Evolutionary conservation across 2,888 invertebrate species (phyloP).

Genomic region (Drosophila anomelani): DNA sequence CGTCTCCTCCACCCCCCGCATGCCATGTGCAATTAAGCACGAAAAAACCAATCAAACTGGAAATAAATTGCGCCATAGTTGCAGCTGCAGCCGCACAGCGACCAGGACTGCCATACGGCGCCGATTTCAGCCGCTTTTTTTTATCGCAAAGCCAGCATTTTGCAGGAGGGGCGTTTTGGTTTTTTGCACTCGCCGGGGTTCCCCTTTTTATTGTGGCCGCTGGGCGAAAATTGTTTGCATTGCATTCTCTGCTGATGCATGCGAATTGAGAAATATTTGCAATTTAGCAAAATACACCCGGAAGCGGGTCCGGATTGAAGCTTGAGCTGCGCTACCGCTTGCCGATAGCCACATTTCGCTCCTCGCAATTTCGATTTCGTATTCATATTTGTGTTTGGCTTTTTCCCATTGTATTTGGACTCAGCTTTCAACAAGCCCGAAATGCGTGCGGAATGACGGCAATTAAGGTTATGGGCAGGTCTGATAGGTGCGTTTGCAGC

Average conservation of each 20-base stretch:
- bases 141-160: constrained; percentile 42
- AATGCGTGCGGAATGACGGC: constrained; percentile 74
- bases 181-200: constrained; percentile 21
- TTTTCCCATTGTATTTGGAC: constrained; percentile 41
- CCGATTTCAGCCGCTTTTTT: constrained; percentile 53
- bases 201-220: constrained; percentile 53
- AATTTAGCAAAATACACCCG: constrained; percentile 79
- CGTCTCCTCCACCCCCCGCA: constrained; percentile 16
- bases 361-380: constrained; percentile 31
- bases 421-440: constrained; percentile 31
- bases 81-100: constrained; percentile 42
- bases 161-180: constrained; percentile 6
- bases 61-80: constrained; percentile 70
- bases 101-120: constrained; percentile 55
- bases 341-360: constrained; percentile 19
- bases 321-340: constrained; percentile 20
- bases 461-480: constrained; percentile 56
- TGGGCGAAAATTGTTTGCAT: constrained; percentile 76
- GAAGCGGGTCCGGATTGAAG: constrained; percentile 62
- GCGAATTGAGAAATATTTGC: constrained; percentile 80
- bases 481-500: constrained; percentile 13
- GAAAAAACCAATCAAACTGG: constrained; percentile 71
- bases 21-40: constrained; percentile 71
- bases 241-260: constrained; percentile 68
- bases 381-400: constrained; percentile 60